Conservation (phyloP, 2,888 invertebrate species). For the Miltochrista miniata region DNA sequence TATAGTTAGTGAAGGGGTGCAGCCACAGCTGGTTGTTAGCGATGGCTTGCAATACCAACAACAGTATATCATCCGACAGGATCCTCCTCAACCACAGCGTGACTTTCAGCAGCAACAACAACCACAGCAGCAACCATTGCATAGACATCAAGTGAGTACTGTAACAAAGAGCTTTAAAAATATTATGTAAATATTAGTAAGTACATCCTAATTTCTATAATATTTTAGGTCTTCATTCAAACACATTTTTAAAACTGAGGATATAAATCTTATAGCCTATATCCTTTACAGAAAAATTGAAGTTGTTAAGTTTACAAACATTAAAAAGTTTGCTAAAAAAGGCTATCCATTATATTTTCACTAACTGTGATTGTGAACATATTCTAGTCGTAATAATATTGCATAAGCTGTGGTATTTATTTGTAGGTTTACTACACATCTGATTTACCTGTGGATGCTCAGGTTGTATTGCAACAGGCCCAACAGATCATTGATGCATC, state of each 20-base stretch:
- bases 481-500: slow-evolving; percentile 83
- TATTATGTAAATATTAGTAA: too few species aligned
- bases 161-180: not conserved
- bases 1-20: slow-evolving; percentile 79
- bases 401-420: slow-evolving; percentile 58
- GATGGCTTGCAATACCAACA: slow-evolving; percentile 77
- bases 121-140: slow-evolving; percentile 56
- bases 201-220: too few species aligned
- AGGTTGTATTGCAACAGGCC: slow-evolving; percentile 82
- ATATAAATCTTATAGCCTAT: too few species aligned
- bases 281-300: too few species aligned
- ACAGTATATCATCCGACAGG: slow-evolving; percentile 78
- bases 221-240: too few species aligned
- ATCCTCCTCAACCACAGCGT: slow-evolving; percentile 61
- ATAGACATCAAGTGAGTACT: slow-evolving; percentile 54
- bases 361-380: too few species aligned
- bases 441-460: slow-evolving; percentile 81
- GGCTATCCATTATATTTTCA: too few species aligned
- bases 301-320: too few species aligned
- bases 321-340: too few species aligned
- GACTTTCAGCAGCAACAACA: slow-evolving; percentile 67
- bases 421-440: slow-evolving; percentile 84
- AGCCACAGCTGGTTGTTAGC: slow-evolving; percentile 71
- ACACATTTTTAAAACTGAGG: too few species aligned
- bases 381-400: slow-evolving; percentile 15